Conservation (phyloP, 2,888 invertebrate species). For the Rhorus exstirpatorius region DNA sequence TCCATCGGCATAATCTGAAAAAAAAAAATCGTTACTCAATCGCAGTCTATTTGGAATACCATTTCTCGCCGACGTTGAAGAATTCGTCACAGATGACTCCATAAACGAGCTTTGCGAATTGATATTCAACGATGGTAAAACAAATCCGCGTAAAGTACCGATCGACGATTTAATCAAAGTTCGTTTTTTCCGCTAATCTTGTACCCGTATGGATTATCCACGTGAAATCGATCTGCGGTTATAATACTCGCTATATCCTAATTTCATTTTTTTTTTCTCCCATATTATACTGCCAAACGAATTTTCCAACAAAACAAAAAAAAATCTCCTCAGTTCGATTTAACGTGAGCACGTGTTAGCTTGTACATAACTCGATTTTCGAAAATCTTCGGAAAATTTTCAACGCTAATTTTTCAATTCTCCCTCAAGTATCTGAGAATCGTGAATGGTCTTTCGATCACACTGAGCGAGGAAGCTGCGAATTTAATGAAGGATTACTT, state of each 20-base stretch:
- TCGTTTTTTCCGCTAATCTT: not conserved
- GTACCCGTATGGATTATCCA: not conserved
- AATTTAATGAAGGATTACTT: constrained; percentile 86
- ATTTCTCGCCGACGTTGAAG: constrained; percentile 70
- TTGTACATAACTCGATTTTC: too few species aligned
- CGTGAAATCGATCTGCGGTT: too few species aligned
- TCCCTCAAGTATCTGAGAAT: constrained; percentile 74
- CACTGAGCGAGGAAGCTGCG: constrained; percentile 80
- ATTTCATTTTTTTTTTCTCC: constrained; percentile 9
- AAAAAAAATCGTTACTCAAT: not conserved
- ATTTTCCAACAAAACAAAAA: too few species aligned
- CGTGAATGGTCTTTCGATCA: constrained; percentile 72
- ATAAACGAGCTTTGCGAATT: constrained; percentile 38
- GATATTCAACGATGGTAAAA: constrained; percentile 34
- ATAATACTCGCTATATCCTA: too few species aligned
- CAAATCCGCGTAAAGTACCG: constrained; percentile 52
- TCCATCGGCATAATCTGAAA: too few species aligned
- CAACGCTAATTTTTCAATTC: not conserved
- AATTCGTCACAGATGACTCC: constrained; percentile 27
- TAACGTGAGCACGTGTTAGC: too few species aligned
- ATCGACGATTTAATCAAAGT: constrained; percentile 56
- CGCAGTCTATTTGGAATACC: constrained; percentile 79
- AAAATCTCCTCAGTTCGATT: too few species aligned
- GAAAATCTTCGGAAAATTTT: too few species aligned
- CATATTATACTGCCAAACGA: too few species aligned